Evolutionary conservation across 2,113 vertebrate species (phyloP).

Genomic region (Thamnophis sirtalis): DNA sequence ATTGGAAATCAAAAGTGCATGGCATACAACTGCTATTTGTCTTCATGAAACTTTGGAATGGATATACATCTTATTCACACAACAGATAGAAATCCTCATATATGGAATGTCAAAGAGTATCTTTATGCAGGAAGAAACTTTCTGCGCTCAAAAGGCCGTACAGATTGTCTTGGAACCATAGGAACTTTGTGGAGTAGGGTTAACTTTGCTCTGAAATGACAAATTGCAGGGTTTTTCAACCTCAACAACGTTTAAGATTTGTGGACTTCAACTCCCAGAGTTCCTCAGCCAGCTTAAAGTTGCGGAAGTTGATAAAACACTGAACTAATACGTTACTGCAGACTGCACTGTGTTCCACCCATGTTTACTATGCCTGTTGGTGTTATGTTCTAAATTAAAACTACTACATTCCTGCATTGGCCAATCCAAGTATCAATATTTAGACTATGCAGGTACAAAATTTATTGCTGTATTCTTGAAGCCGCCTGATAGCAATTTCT

Average conservation of each 20-base stretch:
- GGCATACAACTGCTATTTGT: background rate
- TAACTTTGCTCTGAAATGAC: background rate
- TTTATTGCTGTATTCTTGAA: background rate
- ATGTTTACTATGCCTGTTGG: background rate
- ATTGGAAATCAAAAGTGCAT: conserved; percentile 15
- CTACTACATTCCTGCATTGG: background rate
- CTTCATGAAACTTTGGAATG: background rate
- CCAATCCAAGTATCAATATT: background rate
- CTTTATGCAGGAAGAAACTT: background rate
- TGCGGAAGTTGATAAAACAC: background rate
- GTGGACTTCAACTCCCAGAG: background rate
- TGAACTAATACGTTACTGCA: background rate
- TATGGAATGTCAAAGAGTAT: background rate
- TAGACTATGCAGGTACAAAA: background rate
- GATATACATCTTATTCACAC: conserved; percentile 2
- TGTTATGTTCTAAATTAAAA: background rate
- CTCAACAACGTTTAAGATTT: background rate
- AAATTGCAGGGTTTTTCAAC: background rate
- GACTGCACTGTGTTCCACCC: too few relatives aligned
- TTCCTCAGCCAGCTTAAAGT: background rate
- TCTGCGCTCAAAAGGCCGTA: background rate
- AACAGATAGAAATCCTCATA: background rate
- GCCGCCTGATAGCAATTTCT: background rate
- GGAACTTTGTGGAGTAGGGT: background rate
- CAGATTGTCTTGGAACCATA: background rate